Percentiles rank a stretch among this genome's conserved stretches.
Evolutionary conservation across 2,113 vertebrate genomes (phyloP).

Genomic region (Phaethon lepturus): DNA sequence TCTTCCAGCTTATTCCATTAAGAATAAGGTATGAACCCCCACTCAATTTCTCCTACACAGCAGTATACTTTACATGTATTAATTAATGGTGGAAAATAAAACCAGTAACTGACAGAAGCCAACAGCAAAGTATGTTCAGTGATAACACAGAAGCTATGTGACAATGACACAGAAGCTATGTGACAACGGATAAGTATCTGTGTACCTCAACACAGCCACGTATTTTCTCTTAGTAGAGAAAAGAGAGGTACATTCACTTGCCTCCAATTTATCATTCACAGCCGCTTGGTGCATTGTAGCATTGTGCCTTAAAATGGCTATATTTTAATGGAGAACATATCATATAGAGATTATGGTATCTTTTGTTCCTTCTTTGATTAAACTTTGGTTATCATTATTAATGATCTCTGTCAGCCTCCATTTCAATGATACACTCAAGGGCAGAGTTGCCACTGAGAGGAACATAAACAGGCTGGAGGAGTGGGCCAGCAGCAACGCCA

Average conservation of each 20-base stretch:
- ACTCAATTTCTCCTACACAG: slow-evolving; percentile 17
- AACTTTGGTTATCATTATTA: neutral
- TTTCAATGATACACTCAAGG: neutral
- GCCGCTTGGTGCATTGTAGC: neutral
- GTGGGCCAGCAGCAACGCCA: neutral
- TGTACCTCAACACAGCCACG: neutral
- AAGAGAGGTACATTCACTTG: neutral
- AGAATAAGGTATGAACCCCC: neutral
- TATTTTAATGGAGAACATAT: neutral
- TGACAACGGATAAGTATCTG: neutral
- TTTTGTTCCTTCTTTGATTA: neutral
- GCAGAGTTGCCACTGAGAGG: neutral
- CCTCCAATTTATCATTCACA: neutral
- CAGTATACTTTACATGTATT: neutral
- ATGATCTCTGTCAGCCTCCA: neutral
- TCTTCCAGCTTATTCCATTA: slow-evolving; percentile 57
- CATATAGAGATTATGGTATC: neutral
- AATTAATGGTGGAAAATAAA: neutral
- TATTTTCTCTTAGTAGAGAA: neutral
- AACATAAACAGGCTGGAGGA: neutral
- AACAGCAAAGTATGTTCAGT: neutral
- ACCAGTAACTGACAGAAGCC: neutral
- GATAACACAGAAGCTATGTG: neutral
- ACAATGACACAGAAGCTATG: neutral
- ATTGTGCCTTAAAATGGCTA: neutral